Evolutionary conservation across 2,113 vertebrate species (phyloP), one percentile per base, ranked within the genome.

Genomic region (Nerophis ophidion): DNA sequence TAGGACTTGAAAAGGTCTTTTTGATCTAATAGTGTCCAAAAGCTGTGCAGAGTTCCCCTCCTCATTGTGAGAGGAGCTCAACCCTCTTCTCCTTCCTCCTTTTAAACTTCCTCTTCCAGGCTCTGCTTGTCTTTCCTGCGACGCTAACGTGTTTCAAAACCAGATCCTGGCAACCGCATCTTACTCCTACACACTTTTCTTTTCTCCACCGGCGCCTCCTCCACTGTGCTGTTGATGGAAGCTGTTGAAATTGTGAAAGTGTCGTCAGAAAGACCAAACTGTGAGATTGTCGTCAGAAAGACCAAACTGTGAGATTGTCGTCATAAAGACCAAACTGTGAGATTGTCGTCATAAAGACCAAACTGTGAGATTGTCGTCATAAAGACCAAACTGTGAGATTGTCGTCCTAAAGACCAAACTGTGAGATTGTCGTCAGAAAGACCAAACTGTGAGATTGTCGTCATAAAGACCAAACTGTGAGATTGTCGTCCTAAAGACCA

Each of bases 81-180:
- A 9, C 4, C 54, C 54, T 56, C 53, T 55, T 38, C 54, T 56
- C 54, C 40, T 56, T 56, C 38, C 54, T 42, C 54, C 10, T 56
- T 56, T 44, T 56, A 6, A 42, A 56, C 54, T 56, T 56, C 54
- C 54, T 7, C 54, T 56, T 42, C 16, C 10, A 55, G 38, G 51
- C 7, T 13, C 26, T 9, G 38, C 14, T 56, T 40, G 53, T 55
- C 35, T 38, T 40, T n/a, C 38, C 15, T 54, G 2, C 11, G 38
- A 7, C 38, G 40, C 12, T 56, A 19, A 35, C 16, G n/a, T 48
- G 44, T 65, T 74, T 58, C 40, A 56, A 58, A 71, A 76, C 4
- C 50, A 16, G 34, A 51, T 45, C 8, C 26, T 40, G 50, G n/a
- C 2, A 12, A 57, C 7, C 15, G 36, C 50, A 13, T 52, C 10